Evolutionary conservation across 2,888 invertebrate species (phyloP).

Genomic region (Quadroppia sp.): DNA sequence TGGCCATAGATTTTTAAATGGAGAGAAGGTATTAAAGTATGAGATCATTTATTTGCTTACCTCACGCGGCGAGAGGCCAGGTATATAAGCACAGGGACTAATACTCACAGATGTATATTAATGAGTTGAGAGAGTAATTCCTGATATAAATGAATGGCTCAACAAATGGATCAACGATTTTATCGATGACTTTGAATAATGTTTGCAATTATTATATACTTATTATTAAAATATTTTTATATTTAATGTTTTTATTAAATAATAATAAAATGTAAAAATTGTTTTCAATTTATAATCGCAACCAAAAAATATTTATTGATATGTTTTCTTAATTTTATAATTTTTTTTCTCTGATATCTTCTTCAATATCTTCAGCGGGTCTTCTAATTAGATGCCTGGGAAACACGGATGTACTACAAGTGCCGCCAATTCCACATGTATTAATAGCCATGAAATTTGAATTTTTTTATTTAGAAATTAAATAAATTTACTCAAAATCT

Average conservation of each 20-base stretch:
- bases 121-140: slow-evolving; percentile 9
- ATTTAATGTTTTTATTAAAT: slow-evolving; percentile 11
- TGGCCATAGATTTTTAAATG: neutral
- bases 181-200: neutral
- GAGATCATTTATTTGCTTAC: slow-evolving; percentile 22
- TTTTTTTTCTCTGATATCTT: neutral
- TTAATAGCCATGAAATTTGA: neutral
- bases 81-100: slow-evolving; percentile 1
- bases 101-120: slow-evolving; percentile 9
- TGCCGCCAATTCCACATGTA: neutral
- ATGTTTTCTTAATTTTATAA: neutral
- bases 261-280: neutral
- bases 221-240: neutral
- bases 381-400: neutral
- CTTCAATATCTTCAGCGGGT: neutral
- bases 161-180: neutral
- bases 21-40: neutral
- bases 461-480: neutral
- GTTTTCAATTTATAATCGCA: neutral
- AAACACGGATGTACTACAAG: slow-evolving; percentile 1
- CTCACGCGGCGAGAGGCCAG: slow-evolving; percentile 10
- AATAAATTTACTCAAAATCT: neutral
- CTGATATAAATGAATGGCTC: neutral
- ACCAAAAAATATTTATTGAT: neutral
- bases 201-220: neutral